Conservation (phyloP, 2,888 invertebrate species). For the Iselma pallidipennis region DNA sequence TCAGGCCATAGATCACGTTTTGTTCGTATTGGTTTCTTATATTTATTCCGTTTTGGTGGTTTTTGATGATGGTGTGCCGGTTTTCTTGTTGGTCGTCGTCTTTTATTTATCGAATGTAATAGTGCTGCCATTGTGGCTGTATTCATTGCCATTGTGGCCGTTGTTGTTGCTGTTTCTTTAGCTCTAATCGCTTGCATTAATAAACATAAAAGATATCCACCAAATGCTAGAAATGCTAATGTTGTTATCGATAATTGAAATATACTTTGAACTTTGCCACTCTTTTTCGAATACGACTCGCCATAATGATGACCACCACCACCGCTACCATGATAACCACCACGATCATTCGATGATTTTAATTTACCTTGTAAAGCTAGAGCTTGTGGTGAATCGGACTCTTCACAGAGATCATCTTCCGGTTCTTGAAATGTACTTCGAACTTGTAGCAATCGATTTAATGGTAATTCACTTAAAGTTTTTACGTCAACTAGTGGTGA, state of each 20-base stretch:
- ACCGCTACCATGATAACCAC: conserved; percentile 28
- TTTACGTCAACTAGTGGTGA: conserved; percentile 51
- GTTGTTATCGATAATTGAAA: conserved; percentile 80
- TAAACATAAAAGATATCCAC: conserved; percentile 78
- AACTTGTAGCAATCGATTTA: conserved; percentile 70
- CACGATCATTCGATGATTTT: conserved; percentile 42
- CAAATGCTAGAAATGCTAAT: conserved; percentile 81
- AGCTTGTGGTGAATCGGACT: conserved; percentile 39
- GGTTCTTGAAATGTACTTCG: conserved; percentile 55
- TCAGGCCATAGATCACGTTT: conserved; percentile 41
- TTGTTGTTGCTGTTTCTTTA: conserved; percentile 58
- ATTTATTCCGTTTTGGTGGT: conserved; percentile 10
- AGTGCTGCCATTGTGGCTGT: conserved; percentile 42
- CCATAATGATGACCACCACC: conserved; percentile 30
- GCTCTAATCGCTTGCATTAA: conserved; percentile 75
- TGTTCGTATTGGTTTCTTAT: conserved; percentile 24
- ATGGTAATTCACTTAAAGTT: conserved; percentile 69
- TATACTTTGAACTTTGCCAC: conserved; percentile 66
- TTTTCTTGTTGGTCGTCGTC: conserved; percentile 16
- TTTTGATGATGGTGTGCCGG: conserved; percentile 30
- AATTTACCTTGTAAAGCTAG: conserved; percentile 41
- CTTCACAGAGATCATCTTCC: conserved; percentile 10
- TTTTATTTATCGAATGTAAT: conserved; percentile 11
- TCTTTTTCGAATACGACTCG: conserved; percentile 54
- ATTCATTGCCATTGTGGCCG: conserved; percentile 42